Evolutionary conservation across 2,113 vertebrate genomes (phyloP).

Genomic region (Excalfactoria chinensis): DNA sequence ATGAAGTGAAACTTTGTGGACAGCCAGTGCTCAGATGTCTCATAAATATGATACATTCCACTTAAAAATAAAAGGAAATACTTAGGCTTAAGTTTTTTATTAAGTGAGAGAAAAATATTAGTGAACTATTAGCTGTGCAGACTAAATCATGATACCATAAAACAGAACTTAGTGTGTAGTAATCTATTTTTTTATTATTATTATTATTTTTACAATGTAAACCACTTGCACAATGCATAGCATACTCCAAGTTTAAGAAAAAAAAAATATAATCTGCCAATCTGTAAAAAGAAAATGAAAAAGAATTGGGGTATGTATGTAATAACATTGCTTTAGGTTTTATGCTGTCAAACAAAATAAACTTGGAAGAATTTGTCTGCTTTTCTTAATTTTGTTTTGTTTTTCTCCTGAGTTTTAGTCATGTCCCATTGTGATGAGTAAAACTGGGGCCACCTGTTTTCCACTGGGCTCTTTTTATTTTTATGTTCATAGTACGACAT

Average conservation of each 20-base stretch:
- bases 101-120: constrained; percentile 42
- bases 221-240: constrained; percentile 30
- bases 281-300: background rate
- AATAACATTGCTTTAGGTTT: background rate
- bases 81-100: constrained; percentile 53
- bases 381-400: constrained; percentile 44
- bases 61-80: constrained; percentile 39
- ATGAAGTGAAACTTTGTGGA: constrained; percentile 11
- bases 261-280: background rate
- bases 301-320: background rate
- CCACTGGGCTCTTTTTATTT: background rate
- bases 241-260: background rate
- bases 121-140: constrained; percentile 46
- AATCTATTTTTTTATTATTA: background rate
- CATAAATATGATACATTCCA: constrained; percentile 1
- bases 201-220: constrained; percentile 46
- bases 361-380: constrained; percentile 24
- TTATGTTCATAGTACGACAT: background rate
- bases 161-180: constrained; percentile 43
- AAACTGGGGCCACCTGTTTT: constrained; percentile 70
- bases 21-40: background rate
- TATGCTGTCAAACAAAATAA: constrained; percentile 21
- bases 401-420: constrained; percentile 47
- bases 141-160: constrained; percentile 49
- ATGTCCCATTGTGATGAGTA: constrained; percentile 15